Conservation (phyloP, 2,888 invertebrate genomes). For the Pyrochroa serraticornis region DNA sequence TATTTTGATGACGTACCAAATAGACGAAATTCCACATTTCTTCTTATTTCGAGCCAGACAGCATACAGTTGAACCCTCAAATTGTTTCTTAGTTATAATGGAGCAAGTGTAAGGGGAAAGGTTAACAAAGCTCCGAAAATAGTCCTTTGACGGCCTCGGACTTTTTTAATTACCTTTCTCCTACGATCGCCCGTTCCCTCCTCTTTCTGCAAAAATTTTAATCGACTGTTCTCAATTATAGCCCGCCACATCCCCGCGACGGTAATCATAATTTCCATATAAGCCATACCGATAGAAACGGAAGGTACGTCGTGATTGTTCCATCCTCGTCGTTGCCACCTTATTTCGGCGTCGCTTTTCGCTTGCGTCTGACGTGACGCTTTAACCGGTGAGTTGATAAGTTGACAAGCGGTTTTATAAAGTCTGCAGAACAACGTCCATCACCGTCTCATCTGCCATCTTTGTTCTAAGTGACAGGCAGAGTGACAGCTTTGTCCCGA, state of each 20-base stretch:
- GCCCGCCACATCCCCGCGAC: slow-evolving; percentile 26
- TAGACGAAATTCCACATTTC: no score
- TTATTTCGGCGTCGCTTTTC: slow-evolving; percentile 10
- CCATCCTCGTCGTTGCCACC: slow-evolving; percentile 1
- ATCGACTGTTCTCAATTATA: slow-evolving; percentile 31
- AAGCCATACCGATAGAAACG: slow-evolving; percentile 16
- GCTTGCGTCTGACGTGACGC: slow-evolving; percentile 15
- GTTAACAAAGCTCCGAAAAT: no score
- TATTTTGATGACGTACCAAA: no score
- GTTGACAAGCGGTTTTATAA: slow-evolving; percentile 43
- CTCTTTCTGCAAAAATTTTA: slow-evolving; percentile 24
- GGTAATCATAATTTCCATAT: slow-evolving; percentile 32
- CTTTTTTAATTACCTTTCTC: no score
- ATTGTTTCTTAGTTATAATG: no score
- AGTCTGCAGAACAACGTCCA: slow-evolving; percentile 41
- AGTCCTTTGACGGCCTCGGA: no score
- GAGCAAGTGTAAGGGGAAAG: no score
- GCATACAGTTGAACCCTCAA: no score
- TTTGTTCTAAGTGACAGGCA: slow-evolving; percentile 56
- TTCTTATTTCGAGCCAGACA: no score
- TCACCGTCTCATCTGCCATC: slow-evolving; percentile 52
- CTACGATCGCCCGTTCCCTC: neutral
- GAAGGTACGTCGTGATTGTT: slow-evolving; percentile 6
- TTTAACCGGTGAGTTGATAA: slow-evolving; percentile 33
- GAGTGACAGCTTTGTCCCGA: slow-evolving; percentile 57